Evolutionary conservation across 2,797 vertebrate genomes (phyloP).

Genomic region (Lutjanus campechanus): DNA sequence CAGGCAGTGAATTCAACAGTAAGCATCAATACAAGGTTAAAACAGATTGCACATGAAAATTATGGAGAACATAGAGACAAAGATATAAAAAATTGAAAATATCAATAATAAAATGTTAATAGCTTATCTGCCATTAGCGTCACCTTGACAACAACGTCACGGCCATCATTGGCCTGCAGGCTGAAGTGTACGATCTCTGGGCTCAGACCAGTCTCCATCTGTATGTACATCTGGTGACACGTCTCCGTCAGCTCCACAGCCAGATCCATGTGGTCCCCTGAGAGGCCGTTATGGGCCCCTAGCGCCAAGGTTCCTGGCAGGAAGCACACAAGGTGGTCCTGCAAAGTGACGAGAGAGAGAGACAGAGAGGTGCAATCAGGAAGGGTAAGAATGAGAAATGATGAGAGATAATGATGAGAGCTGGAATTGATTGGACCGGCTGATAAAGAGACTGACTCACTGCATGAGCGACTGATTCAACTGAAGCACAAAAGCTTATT

Average conservation of each 20-base stretch:
- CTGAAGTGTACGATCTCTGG: slow-evolving; percentile 96
- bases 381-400: not conserved
- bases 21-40: not conserved
- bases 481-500: slow-evolving; percentile 15
- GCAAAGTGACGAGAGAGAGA: slow-evolving; percentile 2
- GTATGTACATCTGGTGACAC: slow-evolving; percentile 96
- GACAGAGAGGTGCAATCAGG: slow-evolving; percentile 1
- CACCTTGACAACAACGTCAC: slow-evolving; percentile 94
- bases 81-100: not conserved
- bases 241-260: slow-evolving; percentile 93
- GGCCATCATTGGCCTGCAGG: slow-evolving; percentile 79
- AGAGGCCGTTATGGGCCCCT: slow-evolving; percentile 92
- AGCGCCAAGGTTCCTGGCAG: slow-evolving; percentile 95
- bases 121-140: not conserved
- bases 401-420: not conserved
- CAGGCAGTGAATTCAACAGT: not conserved
- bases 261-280: slow-evolving; percentile 93
- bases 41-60: not conserved
- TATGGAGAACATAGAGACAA: too few species aligned
- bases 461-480: slow-evolving; percentile 3
- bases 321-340: slow-evolving; percentile 99
- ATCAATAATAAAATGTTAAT: not conserved
- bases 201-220: slow-evolving; percentile 96
- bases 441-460: slow-evolving; percentile 8
- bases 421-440: not conserved